Evolutionary conservation across 2,888 invertebrate genomes (phyloP), one percentile per base, ranked within the genome.

Genomic region (Perizoma flavofasciatum): DNA sequence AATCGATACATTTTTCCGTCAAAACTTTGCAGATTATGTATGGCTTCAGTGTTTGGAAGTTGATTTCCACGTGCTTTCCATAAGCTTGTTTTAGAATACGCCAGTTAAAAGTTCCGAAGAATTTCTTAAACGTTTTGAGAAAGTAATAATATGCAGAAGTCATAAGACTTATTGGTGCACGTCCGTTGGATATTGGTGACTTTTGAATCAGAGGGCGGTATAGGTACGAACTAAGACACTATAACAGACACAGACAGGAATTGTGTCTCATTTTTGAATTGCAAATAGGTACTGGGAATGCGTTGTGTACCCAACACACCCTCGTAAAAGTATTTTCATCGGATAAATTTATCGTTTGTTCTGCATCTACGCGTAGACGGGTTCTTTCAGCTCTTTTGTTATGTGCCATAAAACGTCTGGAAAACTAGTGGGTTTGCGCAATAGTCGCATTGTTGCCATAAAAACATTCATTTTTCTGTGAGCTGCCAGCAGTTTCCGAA

Each of bases 371-470:
- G 7, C 37, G 48, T 44, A 58, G 58, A 48, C 48, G 47, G 44
- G 52, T n/a, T 55, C 43, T 58, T 63, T 59, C 58, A 61, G 52
- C 56, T 60, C 58, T 55, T 62, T 52, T 48, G 59, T 60, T 61
- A 62, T 61, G 62, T 59, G 55, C 63, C 55, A 67, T 69, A 69
- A 67, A 67, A 62, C 48, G 65, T 67, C 67, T 59, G 40, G 63
- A 55, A 32, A 61, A 52, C 49, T 56, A 49, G 52, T 53, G 46
- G 57, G 59, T 57, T 63, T 63, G 55, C 49, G 61, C 48, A 60
- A 65, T 63, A 50, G 52, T 54, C 54, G 54, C 59, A 65, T 49
- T 65, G 54, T 56, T 53, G 63, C 57, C 55, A 63, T 62, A 63
- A 59, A 51, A 41, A 44, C 49, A 22, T 59, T 45, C 45, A 57